These are phyloP conservation scores for Phrynocephalus vlangalii DNA, from an alignment of 2,797 vertebrate species.

Conservation along the genomic window DNA sequence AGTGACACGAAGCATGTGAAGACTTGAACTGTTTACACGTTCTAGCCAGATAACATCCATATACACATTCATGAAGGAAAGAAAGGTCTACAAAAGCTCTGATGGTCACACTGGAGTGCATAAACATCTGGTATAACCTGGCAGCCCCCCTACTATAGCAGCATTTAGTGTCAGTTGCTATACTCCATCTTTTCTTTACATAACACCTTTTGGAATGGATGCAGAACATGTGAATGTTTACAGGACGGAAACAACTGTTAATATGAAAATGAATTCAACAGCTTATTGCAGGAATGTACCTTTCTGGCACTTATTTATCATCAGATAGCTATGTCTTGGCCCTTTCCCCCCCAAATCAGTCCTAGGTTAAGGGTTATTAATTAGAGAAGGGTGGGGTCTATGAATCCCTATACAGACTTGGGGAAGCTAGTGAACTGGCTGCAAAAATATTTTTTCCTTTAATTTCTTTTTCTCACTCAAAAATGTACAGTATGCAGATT, in stretches of 20 bases:
- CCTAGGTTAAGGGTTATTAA: too few species aligned
- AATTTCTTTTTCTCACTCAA: too few species aligned
- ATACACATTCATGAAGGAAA: background rate
- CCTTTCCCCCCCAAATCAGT: too few species aligned
- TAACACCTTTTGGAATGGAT: background rate
- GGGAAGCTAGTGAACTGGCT: too few species aligned
- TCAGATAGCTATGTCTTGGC: too few species aligned
- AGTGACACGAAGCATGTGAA: background rate
- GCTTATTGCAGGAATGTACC: background rate
- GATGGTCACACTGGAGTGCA: background rate
- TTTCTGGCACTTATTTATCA: too few species aligned
- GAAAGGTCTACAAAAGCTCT: background rate
- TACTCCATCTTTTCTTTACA: background rate
- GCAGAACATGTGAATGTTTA: background rate
- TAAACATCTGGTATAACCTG: background rate
- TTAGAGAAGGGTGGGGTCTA: too few species aligned
- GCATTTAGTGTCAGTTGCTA: background rate
- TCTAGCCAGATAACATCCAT: background rate
- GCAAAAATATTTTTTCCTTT: too few species aligned
- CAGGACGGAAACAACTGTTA: background rate
- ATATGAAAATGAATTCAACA: constrained; percentile 1
- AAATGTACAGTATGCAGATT: too few species aligned
- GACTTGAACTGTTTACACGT: background rate
- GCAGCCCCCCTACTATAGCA: background rate
- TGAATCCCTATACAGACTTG: too few species aligned